These are phyloP conservation scores for Lynx canadensis DNA, from an alignment of 2,113 vertebrate genomes.

Conservation along the genomic window DNA sequence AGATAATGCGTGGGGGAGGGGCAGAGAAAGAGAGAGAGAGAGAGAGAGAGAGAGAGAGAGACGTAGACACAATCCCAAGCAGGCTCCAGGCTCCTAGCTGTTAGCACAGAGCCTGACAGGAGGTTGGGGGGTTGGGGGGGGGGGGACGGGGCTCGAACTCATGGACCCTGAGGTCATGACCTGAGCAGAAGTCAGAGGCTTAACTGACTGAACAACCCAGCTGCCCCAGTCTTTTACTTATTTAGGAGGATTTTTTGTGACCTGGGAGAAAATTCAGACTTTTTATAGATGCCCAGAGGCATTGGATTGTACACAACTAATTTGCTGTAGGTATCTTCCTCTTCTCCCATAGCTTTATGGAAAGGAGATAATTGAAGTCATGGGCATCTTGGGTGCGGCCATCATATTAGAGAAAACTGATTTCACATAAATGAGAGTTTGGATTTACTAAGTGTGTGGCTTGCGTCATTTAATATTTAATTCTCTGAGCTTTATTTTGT, in stretches of 20 bases:
- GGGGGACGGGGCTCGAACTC: too few species aligned
- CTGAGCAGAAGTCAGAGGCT: too few species aligned
- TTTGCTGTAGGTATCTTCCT: background rate
- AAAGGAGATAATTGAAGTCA: background rate
- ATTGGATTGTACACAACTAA: background rate
- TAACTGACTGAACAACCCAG: too few species aligned
- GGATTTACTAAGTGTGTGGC: background rate
- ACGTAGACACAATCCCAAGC: too few species aligned
- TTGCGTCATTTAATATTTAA: slow-evolving; percentile 5
- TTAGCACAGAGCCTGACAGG: too few species aligned
- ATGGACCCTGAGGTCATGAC: too few species aligned
- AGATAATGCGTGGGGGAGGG: too few species aligned
- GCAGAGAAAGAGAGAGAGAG: too few species aligned
- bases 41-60: too few species aligned
- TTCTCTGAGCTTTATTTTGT: background rate
- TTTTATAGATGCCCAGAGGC: background rate
- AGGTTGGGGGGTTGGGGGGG: too few species aligned
- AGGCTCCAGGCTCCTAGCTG: too few species aligned
- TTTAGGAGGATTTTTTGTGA: slow-evolving; percentile 36
- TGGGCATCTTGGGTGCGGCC: background rate
- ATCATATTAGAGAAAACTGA: background rate
- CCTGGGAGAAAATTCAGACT: background rate
- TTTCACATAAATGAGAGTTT: slow-evolving; percentile 20
- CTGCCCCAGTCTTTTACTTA: background rate
- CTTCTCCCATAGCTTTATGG: background rate